phyloP scores from a whole-genome alignment of 2,113 vertebrate species.

The Pungitius pungitius region DNA sequence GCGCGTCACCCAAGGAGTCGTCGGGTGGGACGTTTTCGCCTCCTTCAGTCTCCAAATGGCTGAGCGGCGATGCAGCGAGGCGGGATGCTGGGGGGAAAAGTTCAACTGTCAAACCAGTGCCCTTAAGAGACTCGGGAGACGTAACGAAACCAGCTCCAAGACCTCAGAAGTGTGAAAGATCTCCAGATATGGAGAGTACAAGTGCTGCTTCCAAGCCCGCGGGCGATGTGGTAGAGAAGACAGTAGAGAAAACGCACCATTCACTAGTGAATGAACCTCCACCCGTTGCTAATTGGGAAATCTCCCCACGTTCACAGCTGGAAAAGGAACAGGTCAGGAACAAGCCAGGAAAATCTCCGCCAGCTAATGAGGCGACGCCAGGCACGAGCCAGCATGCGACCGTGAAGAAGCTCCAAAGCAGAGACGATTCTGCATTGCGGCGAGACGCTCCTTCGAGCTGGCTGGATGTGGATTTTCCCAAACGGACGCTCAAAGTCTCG shows the following conservation, averaged over 20 bases:
- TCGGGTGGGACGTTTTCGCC: conserved; percentile 5
- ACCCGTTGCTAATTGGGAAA: conserved; percentile 33
- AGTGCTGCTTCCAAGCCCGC: neutral
- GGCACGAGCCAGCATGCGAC: conserved; percentile 50
- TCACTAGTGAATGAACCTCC: conserved; percentile 10
- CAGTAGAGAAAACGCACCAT: conserved; percentile 16
- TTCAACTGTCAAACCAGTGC: conserved; percentile 10
- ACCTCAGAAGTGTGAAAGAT: conserved; percentile 1
- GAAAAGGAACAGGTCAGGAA: conserved; percentile 21
- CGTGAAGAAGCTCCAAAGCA: conserved; percentile 52
- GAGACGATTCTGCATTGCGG: conserved; percentile 38
- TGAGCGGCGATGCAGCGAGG: neutral
- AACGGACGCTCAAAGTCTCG: conserved; percentile 55
- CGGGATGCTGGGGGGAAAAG: neutral
- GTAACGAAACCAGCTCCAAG: neutral
- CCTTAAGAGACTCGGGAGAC: conserved; percentile 20
- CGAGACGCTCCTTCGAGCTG: conserved; percentile 68
- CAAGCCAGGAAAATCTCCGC: conserved; percentile 24
- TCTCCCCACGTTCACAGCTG: neutral
- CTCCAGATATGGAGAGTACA: conserved; percentile 1
- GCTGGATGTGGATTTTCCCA: conserved; percentile 72
- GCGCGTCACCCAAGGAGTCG: neutral
- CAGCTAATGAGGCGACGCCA: conserved; percentile 38
- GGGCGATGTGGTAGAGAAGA: conserved; percentile 2
- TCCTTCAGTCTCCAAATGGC: conserved; percentile 24